Base-by-base conservation (phyloP, 2,888 invertebrate species). In the Cremastobaeus sp. region DNA sequence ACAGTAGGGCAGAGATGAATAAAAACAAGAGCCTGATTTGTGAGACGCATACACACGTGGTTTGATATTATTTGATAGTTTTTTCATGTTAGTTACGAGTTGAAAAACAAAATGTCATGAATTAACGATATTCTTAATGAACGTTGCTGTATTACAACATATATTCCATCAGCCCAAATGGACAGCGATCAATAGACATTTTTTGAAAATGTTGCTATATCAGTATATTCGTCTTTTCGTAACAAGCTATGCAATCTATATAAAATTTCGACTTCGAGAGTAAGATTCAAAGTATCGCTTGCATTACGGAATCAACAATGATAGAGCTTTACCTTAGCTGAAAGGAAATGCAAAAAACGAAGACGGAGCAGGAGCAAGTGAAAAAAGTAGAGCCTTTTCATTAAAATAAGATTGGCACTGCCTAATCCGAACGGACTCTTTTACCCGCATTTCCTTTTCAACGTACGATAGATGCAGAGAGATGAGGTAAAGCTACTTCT, bases 391-490 rank as follows among this genome's bases (percentile, higher is more conserved):
- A 68, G 54, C 64, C 68, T 75, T 76, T 76, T 76, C 76, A 76
- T 76, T 73, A 73, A 73, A 73, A 73, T 73, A 73, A 76, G 76
- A 76, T 73, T 76, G 76, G 76, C 66, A 62, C 73, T 70, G 62
- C 70, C 70, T 76, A 73, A 76, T 76, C 70, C 70, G 66, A 71
- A 70, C 62, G 55, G 73, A 62, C 73, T 73, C 70, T 73, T 70
- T 70, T 73, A 66, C 64, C 65, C 70, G 66, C 66, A 69, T 70
- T 73, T 76, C 70, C 62, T 73, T 76, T 76, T 70, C 73, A 76
- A 65, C 65, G 70, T 59, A 60, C 73, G 70, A 73, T 73, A 68
- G 64, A 64, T 52, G 70, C 59, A 65, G 60, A 62, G 66, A 66
- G 76, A 76, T 74, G 76, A 70, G 60, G 70, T 74, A 74, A 74